Percentiles rank a stretch among this genome's conserved stretches.
phyloP scores from a whole-genome alignment of 2,888 invertebrate genomes.

The Noctua comes region DNA sequence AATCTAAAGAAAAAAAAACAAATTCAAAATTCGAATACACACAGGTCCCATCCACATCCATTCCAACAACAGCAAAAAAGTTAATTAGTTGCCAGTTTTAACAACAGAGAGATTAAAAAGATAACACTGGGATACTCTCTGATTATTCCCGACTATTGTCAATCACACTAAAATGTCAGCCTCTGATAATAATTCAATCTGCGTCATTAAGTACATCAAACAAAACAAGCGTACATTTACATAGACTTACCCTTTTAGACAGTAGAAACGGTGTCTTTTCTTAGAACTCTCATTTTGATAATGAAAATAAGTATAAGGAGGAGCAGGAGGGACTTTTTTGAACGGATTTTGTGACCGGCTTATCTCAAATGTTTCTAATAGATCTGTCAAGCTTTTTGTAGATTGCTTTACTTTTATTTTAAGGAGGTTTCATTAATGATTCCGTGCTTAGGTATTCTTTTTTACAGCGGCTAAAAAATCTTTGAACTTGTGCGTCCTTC shows the following conservation, averaged over 20 bases:
- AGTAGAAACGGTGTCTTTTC: constrained; percentile 26
- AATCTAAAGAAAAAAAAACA: not conserved
- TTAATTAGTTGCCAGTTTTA: constrained; percentile 78
- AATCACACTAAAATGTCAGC: constrained; percentile 66
- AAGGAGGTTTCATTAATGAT: constrained; percentile 10
- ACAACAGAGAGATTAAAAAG: constrained; percentile 77
- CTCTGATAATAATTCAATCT: constrained; percentile 63
- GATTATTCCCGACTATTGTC: constrained; percentile 71
- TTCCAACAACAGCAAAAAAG: constrained; percentile 56
- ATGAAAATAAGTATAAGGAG: constrained; percentile 23
- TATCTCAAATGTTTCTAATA: not conserved
- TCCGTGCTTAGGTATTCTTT: not conserved
- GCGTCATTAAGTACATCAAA: constrained; percentile 57
- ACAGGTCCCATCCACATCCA: constrained; percentile 63
- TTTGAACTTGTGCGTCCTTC: not conserved
- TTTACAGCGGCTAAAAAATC: not conserved
- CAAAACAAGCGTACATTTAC: constrained; percentile 33
- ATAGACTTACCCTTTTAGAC: constrained; percentile 26
- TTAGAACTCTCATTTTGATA: constrained; percentile 41
- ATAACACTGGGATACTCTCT: constrained; percentile 75
- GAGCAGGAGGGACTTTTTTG: not conserved
- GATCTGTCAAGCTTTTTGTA: constrained; percentile 19
- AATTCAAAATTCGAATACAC: not conserved
- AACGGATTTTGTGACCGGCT: constrained; percentile 29
- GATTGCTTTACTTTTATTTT: constrained; percentile 16